Base-by-base conservation (phyloP, 1,140 invertebrate genomes). In the Gryon sp. region DNA sequence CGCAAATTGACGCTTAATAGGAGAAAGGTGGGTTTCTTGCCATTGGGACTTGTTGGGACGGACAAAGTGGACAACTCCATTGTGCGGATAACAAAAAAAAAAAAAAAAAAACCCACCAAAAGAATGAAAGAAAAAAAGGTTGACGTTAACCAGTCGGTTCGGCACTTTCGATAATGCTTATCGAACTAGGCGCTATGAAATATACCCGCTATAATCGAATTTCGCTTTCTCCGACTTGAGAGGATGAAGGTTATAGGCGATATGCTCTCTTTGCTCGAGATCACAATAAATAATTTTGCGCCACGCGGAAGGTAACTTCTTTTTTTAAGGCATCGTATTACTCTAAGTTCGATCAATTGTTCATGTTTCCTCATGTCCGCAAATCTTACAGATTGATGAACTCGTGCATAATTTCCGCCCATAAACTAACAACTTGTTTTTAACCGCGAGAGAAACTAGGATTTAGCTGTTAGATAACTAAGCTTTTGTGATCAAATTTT, bases 161-260 rank as follows among this genome's bases (percentile, higher is more conserved):
- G 45, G 26, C 5, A 70, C 66, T 70, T 70, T 70, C 66, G 53
- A 70, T 70, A 70, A 43, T 52, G 45, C 43, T 69, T 70, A 70
- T 70, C 53, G 66, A 48, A 41, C 30, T 57, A 40, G 52, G 22
- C 9, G 30, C 52, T 50, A 69, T 36, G 41, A 69, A 57, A 48
- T 46, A 69, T 53, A 18, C 40, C n/a, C n/a, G n/a, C n/a, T n/a
- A n/a, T 50, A 48, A 48, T 59, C 41, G 63, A 68, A 30, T 52
- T n/a, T 41, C 55, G 55, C 66, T 70, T 70, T 70, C 66, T 60
- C 66, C 66, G 26, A 38, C 32, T 20, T 7, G 11, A n/a, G 15
- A 55, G 50, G 48, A 68, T 69, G 53, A 69, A 69, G 43, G 52
- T 59, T 57, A 48, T 41, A 41, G 18, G 20, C 52, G 50, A 50